phyloP scores from a whole-genome alignment of 2,113 vertebrate genomes.

The Cololabis saira region DNA sequence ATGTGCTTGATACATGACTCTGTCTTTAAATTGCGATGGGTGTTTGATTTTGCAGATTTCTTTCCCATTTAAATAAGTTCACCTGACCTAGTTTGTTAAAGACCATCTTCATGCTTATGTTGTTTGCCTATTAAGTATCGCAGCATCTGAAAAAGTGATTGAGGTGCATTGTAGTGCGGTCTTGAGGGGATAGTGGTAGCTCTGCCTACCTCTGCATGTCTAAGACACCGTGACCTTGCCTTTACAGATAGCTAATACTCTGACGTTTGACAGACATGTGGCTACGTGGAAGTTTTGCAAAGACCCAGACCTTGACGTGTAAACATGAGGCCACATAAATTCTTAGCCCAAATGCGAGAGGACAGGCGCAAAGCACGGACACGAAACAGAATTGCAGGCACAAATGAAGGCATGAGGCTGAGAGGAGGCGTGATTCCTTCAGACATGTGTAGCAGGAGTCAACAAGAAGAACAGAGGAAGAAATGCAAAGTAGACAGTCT shows the following conservation, averaged over 20 bases:
- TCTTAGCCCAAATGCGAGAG: conserved; percentile 33
- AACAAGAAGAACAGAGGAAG: conserved; percentile 24
- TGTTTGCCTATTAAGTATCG: background rate
- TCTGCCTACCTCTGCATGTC: conserved; percentile 42
- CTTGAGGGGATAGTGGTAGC: conserved; percentile 18
- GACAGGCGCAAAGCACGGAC: conserved; percentile 22
- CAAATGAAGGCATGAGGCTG: conserved; percentile 31
- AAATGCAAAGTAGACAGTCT: conserved; percentile 39
- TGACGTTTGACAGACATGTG: conserved; percentile 62
- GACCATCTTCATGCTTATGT: background rate
- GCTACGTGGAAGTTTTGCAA: conserved; percentile 25
- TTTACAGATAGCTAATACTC: conserved; percentile 55
- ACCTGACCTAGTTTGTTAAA: background rate
- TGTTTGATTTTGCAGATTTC: background rate
- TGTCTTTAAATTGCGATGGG: background rate
- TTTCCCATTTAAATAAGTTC: conserved; percentile 4
- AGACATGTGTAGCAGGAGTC: conserved; percentile 54
- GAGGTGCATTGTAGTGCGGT: conserved; percentile 7
- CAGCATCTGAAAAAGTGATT: conserved; percentile 4
- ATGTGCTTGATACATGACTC: background rate
- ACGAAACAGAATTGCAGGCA: conserved; percentile 4
- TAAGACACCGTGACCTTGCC: conserved; percentile 68
- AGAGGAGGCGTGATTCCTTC: conserved; percentile 44
- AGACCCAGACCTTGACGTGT: conserved; percentile 44
- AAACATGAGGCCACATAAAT: conserved; percentile 38